phyloP scores from a whole-genome alignment of 2,888 invertebrate genomes.

The Mythimna albipuncta region DNA sequence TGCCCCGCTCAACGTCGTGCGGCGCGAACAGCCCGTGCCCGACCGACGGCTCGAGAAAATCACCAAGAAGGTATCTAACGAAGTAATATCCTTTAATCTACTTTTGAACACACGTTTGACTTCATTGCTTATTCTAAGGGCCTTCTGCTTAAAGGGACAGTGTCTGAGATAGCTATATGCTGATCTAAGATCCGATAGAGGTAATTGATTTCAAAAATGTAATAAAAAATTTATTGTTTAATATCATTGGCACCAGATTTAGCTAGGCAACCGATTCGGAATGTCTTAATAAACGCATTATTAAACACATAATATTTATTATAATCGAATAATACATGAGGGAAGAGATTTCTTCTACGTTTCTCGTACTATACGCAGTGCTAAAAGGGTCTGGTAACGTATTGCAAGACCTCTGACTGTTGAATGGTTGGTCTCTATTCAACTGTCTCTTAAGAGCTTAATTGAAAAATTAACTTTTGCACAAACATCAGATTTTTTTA shows the following conservation, averaged over 20 bases:
- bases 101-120: slow-evolving; percentile 6
- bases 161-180: neutral
- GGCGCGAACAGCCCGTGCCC: slow-evolving; percentile 80
- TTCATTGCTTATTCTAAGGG: slow-evolving; percentile 5
- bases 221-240: no score
- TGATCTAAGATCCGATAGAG: no score
- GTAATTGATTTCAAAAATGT: no score
- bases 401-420: no score
- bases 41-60: slow-evolving; percentile 86
- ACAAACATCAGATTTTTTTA: neutral
- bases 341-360: no score
- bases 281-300: no score
- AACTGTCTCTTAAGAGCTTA: neutral
- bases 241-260: no score
- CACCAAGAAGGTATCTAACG: slow-evolving; percentile 86
- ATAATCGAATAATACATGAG: no score
- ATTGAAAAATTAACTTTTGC: slow-evolving; percentile 7
- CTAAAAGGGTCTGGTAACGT: neutral
- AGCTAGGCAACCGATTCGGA: no score
- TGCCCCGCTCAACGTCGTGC: slow-evolving; percentile 73
- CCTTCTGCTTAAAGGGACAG: neutral
- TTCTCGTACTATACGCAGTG: neutral
- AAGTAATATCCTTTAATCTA: slow-evolving; percentile 44
- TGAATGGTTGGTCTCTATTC: neutral
- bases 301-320: no score